Evolutionary conservation across 2,113 vertebrate genomes (phyloP), one percentile per base, ranked within the genome.

Genomic region (Rutilus rutilus): DNA sequence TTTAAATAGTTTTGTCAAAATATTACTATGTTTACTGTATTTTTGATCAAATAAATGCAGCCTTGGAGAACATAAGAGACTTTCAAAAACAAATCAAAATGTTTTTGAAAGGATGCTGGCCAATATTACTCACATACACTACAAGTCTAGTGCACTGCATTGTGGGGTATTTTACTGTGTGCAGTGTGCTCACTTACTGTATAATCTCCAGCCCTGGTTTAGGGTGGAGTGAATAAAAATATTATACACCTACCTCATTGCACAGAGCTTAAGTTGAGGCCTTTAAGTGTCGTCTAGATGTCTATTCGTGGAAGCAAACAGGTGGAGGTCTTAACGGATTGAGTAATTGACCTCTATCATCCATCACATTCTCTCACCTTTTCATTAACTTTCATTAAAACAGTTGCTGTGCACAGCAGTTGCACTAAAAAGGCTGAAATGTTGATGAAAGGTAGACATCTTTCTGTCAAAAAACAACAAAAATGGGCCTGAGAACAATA

Each of bases 281-380:
- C 75, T 78, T 82, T 82, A n/a, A n/a, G 23, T 25, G 12, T 79
- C 57, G 83, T 90, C 85, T 83, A 88, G 85, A 45, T 87, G 77
- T 86, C 15, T 87, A 42, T 84, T 86, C 33, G 85, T 87, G 86
- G 74, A 50, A n/a, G 69, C 81, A 84, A 82, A 74, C 84, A 50
- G 42, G 88, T 81, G 71, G 84, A 86, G 19, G 45, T 62, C 9
- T 69, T 89, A 89, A 92, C 86, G 88, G 89, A 88, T 91, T 89
- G 89, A 85, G 65, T 87, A 91, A 86, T 87, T 79, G 86, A 82
- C 86, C 78, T 88, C 62, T 59, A 52, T 82, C 80, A 67, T 73
- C 83, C 76, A 47, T 50, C 27, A 52, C 25, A 84, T 67, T 84
- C 74, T 65, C 59, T 54, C n/a, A 64, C 52, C 36, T 54, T 75